These are phyloP conservation scores for Axis porcinus DNA, from an alignment of 2,113 vertebrate species.

Conservation along the genomic window DNA sequence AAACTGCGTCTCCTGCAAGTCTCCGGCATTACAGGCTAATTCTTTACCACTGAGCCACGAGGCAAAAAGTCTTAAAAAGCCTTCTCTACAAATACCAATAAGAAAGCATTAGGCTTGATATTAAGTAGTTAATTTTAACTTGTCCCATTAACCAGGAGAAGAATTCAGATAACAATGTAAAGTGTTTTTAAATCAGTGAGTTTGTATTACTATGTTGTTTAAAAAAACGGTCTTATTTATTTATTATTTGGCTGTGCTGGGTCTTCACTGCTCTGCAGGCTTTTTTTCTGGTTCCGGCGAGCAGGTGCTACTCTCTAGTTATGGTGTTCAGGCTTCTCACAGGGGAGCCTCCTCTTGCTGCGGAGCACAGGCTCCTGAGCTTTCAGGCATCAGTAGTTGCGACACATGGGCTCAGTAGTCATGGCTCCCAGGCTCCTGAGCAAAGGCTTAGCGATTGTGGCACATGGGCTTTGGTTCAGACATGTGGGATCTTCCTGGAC, in stretches of 20 bases:
- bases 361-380: neutral
- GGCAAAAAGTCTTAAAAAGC: neutral
- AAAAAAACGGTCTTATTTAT: neutral
- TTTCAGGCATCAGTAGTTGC: neutral
- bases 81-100: neutral
- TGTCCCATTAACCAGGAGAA: neutral
- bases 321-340: neutral
- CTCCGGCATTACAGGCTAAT: neutral
- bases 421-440: neutral
- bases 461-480: neutral
- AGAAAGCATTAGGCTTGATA: neutral
- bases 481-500: neutral
- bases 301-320: neutral
- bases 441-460: neutral
- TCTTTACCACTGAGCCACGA: neutral
- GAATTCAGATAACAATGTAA: neutral
- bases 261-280: neutral
- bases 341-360: neutral
- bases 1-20: neutral
- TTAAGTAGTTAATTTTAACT: neutral
- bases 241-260: neutral
- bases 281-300: neutral
- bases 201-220: neutral
- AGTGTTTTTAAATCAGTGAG: neutral
- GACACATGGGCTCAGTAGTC: rapidly evolving